A percentile compares a stretch with the other conserved stretches of the same genome.
Evolutionary conservation across 2,113 vertebrate genomes (phyloP).

Genomic region (Leptosomus discolor): DNA sequence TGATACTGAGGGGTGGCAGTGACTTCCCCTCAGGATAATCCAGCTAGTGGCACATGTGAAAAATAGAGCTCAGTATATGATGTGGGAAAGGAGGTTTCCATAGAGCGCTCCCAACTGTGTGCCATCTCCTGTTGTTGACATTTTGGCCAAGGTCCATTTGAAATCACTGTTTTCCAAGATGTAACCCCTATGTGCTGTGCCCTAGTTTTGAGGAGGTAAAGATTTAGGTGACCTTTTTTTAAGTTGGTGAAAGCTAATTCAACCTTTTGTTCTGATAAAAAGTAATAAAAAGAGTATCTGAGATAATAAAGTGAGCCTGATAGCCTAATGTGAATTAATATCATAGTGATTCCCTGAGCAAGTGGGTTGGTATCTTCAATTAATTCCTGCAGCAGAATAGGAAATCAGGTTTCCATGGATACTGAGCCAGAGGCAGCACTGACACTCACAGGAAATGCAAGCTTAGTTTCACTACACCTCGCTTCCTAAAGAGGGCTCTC

Average conservation of each 20-base stretch:
- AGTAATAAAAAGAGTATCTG: not conserved
- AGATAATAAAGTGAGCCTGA: not conserved
- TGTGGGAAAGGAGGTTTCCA: not conserved
- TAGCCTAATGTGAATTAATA: not conserved
- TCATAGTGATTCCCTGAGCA: not conserved
- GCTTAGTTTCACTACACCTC: not conserved
- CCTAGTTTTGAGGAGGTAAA: not conserved
- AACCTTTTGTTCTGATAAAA: not conserved
- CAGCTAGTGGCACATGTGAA: not conserved
- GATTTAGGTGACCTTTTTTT: not conserved
- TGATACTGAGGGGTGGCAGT: not conserved
- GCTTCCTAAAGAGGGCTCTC: not conserved
- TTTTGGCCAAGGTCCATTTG: not conserved
- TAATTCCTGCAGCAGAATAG: slow-evolving; percentile 43
- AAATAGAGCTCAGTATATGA: not conserved
- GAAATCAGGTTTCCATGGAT: slow-evolving; percentile 65
- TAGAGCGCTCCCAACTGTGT: not conserved
- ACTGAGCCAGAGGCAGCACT: slow-evolving; percentile 29
- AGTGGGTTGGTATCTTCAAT: not conserved
- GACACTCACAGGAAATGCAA: not conserved
- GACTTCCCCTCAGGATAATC: not conserved
- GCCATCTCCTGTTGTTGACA: not conserved
- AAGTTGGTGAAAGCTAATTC: not conserved
- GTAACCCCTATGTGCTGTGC: not conserved
- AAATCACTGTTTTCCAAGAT: not conserved